Base-by-base conservation (phyloP, 2,888 invertebrate genomes). In the Drosophila multiciliata region DNA sequence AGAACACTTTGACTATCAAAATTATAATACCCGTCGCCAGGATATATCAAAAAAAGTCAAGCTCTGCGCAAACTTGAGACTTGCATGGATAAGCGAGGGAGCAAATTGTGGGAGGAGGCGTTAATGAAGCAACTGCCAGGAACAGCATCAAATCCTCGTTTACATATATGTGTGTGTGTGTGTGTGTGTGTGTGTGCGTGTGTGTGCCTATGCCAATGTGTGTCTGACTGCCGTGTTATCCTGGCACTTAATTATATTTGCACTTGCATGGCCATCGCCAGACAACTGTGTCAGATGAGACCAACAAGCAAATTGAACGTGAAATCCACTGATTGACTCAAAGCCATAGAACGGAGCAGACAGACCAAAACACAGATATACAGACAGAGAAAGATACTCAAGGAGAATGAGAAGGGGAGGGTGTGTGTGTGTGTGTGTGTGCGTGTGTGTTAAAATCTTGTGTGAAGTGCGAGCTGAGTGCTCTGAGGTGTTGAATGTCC, bases 221-320 rank as follows among this genome's bases (percentile, higher is more conserved):
- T 68, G 77, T 71, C 67, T 75, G 58, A 59, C 68, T 74, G 68
- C 23, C 67, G 59, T 73, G 76, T 71, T 81, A 72, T 62, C 59
- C 76, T 63, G 75, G 57, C 79, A 76, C 84, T 89, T 85, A 89
- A 85, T 85, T 85, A 85, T 84, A 87, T 85, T 87, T 82, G 73
- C 72, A 82, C 54, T 76, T 50, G 42, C 58, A 40, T 62, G 58
- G 49, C 57, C 49, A 38, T 17, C 23, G 38, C 49, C 76, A 81
- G 84, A 89, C 81, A 69, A 73, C 70, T 67, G 35, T 49, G 62
- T 38, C 68, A 80, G 71, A 59, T 67, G 65, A 62, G 83, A 36
- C 73, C 75, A 75, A 88, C 80, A 73, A 72, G 67, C 79, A 89
- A 85, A 85, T 87, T 87, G 85, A 84, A 85, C 80, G 89, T 85